A percentile compares a stretch with the other conserved stretches of the same genome.
phyloP scores from a whole-genome alignment of 1,140 invertebrate genomes.

The Diuraphis noxia region DNA sequence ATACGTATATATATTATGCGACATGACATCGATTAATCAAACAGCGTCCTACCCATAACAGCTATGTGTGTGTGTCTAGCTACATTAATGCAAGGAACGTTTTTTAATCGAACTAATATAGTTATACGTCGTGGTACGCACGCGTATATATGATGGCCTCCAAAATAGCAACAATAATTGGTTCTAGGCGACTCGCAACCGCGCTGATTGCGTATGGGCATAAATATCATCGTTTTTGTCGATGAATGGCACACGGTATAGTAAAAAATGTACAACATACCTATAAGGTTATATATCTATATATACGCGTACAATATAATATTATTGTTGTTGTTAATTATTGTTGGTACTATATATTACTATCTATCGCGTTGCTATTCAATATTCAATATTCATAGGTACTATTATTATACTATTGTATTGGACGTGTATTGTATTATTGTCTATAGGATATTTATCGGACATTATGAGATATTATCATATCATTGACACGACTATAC shows the following conservation, averaged over 20 bases:
- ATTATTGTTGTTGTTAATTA: not conserved
- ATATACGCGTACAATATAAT: not conserved
- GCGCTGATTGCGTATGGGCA: not conserved
- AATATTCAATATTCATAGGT: not conserved
- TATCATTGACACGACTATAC: not conserved
- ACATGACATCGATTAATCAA: not conserved
- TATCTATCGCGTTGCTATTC: not conserved
- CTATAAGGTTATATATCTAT: not conserved
- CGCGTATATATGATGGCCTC: not conserved
- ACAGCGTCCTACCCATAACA: not conserved
- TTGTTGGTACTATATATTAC: not conserved
- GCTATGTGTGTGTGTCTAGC: not conserved
- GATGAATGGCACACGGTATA: conserved; percentile 15
- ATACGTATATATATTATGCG: not conserved
- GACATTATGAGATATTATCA: conserved; percentile 2
- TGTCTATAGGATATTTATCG: not conserved
- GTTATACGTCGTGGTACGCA: not conserved
- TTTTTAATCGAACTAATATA: not conserved
- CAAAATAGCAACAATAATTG: conserved; percentile 9
- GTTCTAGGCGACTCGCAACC: not conserved
- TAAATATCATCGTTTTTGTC: not conserved
- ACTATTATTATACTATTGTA: not conserved
- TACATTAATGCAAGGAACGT: not conserved
- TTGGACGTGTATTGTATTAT: conserved; percentile 1
- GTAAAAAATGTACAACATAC: not conserved